Conservation (phyloP, 2,888 invertebrate species). For the Helleia helle region DNA sequence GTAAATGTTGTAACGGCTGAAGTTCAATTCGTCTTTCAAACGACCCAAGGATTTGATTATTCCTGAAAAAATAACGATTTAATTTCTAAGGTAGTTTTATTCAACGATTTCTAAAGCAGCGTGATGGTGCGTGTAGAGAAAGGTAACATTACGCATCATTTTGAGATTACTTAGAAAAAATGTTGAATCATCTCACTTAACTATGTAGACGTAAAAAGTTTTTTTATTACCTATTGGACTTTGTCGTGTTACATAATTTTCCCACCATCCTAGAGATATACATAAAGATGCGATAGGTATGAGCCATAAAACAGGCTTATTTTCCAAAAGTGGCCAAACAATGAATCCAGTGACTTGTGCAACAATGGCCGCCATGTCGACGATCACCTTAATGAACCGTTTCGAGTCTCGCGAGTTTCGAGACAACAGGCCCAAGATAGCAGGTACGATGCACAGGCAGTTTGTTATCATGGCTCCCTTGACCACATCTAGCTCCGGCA, state of each 20-base stretch:
- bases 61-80: slow-evolving; percentile 62
- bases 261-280: slow-evolving; percentile 98
- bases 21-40: slow-evolving; percentile 84
- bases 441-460: slow-evolving; percentile 94
- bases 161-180: too few relatives aligned
- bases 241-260: slow-evolving; percentile 93
- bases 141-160: too few relatives aligned
- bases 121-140: too few relatives aligned
- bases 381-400: slow-evolving; percentile 82
- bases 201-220: background rate
- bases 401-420: slow-evolving; percentile 87
- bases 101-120: too few relatives aligned
- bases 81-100: too few relatives aligned
- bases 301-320: slow-evolving; percentile 84
- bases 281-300: slow-evolving; percentile 89
- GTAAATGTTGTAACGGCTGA: slow-evolving; percentile 91
- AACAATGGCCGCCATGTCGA: slow-evolving; percentile 88
- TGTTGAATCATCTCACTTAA: too few relatives aligned
- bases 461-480: slow-evolving; percentile 97
- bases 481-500: slow-evolving; percentile 94
- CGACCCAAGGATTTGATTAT: slow-evolving; percentile 83
- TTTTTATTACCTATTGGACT: slow-evolving; percentile 81
- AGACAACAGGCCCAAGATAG: slow-evolving; percentile 82
- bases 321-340: slow-evolving; percentile 91
- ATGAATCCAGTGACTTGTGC: slow-evolving; percentile 94